Percentiles rank a stretch among this genome's conserved stretches.
phyloP scores from a whole-genome alignment of 2,113 vertebrate genomes.

The Mustela lutreola region DNA sequence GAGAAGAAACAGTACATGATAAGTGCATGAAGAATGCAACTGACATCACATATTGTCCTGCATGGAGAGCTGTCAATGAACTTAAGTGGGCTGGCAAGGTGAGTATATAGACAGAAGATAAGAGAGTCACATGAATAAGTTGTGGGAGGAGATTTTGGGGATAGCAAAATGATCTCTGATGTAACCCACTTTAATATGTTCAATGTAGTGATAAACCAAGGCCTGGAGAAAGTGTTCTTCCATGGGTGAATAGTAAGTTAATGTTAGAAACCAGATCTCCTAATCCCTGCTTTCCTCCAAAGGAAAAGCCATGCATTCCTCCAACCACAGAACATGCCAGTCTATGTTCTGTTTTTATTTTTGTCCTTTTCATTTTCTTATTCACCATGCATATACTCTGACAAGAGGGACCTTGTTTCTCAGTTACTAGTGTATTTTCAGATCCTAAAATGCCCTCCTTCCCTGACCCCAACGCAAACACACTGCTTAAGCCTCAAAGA shows the following conservation, averaged over 20 bases:
- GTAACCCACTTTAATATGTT: not conserved
- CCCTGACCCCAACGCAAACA: not conserved
- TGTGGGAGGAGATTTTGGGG: not conserved
- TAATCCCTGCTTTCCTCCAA: not conserved
- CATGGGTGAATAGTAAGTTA: not conserved
- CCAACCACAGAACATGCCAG: not conserved
- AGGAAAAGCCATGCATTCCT: not conserved
- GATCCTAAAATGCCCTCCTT: not conserved
- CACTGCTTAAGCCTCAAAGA: not conserved
- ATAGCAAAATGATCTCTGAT: not conserved
- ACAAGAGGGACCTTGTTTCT: not conserved
- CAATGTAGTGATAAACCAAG: not conserved
- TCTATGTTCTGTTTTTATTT: not conserved
- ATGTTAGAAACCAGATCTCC: not conserved
- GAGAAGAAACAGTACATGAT: not conserved
- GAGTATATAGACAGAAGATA: not conserved
- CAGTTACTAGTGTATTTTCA: not conserved
- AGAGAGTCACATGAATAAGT: not conserved
- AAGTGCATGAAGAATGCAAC: not conserved
- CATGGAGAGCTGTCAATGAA: not conserved
- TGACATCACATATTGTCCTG: not conserved
- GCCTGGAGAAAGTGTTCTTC: not conserved
- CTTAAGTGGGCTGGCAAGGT: not conserved
- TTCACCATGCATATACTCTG: not conserved
- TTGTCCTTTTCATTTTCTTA: not conserved